Evolutionary conservation across 2,888 invertebrate species (phyloP), one percentile per base, ranked within the genome.

Genomic region (Apamea epomidion): DNA sequence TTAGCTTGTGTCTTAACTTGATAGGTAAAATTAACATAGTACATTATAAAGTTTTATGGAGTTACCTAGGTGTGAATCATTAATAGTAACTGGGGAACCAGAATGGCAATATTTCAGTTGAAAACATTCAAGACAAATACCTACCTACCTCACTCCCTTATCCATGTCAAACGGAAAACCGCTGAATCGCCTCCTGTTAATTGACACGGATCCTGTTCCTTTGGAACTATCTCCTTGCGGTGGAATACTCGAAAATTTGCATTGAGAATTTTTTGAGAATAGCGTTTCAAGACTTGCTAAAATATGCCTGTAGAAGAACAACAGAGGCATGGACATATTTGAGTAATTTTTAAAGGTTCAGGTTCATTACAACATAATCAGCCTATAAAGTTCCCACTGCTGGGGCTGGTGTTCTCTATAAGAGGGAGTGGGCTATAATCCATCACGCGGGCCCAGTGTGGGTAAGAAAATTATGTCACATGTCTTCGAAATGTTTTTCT

Each of bases 141-240:
- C n/a, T 4, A 8, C 21, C 64, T 14, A 64, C 51, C 60, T 32
- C 16, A n/a, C 60, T 51, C 71, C 70, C 71, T 84, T 71, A 71
- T 82, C 81, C 78, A 78, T 18, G 84, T 84, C 84, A 70, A 60
- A 60, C 51, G 2, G 25, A 67, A 76, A 78, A 78, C 67, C 67
- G 78, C 84, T 78, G 81, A 78, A 65, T 83, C 58, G 7, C 25
- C 58, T 60, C 58, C n/a, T 29, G 58, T 70, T 70, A 81, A 78
- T 83, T 65, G 84, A 83, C 78, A 65, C 64, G 81, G 60, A 81
- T 78, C 65, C 42, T 25, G 69, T 51, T 60, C 32, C 77, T 42
- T 70, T n/a, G 12, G n/a, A 76, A 58, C 12, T 29, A 5, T 37
- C 29, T 25, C 18, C 8, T 76, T 32, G 62, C 29, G 5, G n/a